phyloP scores from a whole-genome alignment of 92 coral and sea anemone genomes.

The Actinostola sp. region DNA sequence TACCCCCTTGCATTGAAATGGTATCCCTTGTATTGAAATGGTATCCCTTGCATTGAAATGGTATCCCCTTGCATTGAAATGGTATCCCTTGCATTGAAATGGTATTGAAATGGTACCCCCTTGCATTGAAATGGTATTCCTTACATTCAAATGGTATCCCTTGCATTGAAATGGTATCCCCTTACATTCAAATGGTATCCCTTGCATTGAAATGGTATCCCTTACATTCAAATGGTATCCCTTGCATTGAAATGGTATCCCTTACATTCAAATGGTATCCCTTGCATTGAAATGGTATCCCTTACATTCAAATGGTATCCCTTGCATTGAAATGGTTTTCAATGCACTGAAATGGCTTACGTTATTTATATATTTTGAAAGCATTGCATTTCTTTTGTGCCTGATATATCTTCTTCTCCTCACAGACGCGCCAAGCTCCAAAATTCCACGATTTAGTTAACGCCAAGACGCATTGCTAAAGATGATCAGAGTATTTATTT shows the following conservation, averaged over 20 bases:
- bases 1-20: neutral
- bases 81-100: neutral
- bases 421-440: conserved; percentile 61
- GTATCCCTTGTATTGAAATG: neutral
- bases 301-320: neutral
- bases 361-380: neutral
- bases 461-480: conserved; percentile 18
- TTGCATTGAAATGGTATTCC: neutral
- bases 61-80: neutral
- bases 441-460: conserved; percentile 86
- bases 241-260: neutral
- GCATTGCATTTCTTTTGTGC: neutral
- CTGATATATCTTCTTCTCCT: neutral
- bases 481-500: conserved; percentile 22
- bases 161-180: neutral
- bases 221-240: neutral
- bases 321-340: neutral
- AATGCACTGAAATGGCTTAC: neutral
- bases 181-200: neutral
- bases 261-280: neutral
- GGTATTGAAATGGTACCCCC: no score
- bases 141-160: neutral
- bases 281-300: neutral
- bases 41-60: neutral
- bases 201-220: neutral